phyloP scores from a whole-genome alignment of 2,888 invertebrate genomes.

The Tachina fera region DNA sequence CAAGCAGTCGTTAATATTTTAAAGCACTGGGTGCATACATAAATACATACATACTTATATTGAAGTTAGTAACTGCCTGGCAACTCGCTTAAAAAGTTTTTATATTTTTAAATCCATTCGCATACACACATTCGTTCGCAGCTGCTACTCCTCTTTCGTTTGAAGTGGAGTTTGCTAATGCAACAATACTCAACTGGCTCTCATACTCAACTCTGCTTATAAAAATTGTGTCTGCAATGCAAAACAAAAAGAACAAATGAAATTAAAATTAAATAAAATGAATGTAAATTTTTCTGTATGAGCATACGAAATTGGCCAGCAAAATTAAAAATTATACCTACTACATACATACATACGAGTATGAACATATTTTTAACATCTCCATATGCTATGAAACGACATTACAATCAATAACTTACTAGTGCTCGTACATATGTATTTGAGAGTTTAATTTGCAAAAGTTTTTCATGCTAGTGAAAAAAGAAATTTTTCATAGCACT shows the following conservation, averaged over 20 bases:
- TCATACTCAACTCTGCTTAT: constrained; percentile 62
- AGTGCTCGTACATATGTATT: neutral
- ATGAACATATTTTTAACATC: too few species aligned
- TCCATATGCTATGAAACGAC: neutral
- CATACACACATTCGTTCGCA: neutral
- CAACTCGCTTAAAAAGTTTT: constrained; percentile 52
- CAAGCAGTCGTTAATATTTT: constrained; percentile 16
- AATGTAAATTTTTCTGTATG: constrained; percentile 22
- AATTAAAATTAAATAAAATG: constrained; percentile 47
- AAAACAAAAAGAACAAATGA: constrained; percentile 16
- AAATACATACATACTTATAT: neutral
- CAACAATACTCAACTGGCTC: constrained; percentile 15
- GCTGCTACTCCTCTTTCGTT: constrained; percentile 53
- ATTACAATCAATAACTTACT: too few species aligned
- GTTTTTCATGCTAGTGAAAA: neutral
- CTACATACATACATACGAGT: neutral
- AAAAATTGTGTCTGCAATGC: constrained; percentile 44
- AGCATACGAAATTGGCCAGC: constrained; percentile 22
- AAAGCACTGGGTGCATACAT: constrained; percentile 16
- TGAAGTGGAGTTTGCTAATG: constrained; percentile 53
- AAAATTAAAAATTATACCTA: constrained; percentile 3
- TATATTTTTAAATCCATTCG: neutral
- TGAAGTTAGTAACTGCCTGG: constrained; percentile 48
- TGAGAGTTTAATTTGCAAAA: neutral
- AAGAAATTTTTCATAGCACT: too few species aligned